phyloP scores from a whole-genome alignment of 1,140 invertebrate genomes.

The Cataglyphis hispanica region DNA sequence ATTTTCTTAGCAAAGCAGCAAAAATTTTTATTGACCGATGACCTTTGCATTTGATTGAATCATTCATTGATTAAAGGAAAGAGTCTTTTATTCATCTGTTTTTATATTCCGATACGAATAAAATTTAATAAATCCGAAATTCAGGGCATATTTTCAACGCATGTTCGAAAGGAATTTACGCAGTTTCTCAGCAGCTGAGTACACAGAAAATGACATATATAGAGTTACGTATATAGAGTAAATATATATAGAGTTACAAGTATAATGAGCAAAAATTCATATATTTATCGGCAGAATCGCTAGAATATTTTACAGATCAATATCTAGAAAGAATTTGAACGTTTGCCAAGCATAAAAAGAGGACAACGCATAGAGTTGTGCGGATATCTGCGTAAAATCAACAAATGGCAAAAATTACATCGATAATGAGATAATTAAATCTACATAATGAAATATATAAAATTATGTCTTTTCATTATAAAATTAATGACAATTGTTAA shows the following conservation, averaged over 20 bases:
- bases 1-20: background rate
- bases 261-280: conserved; percentile 33
- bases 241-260: conserved; percentile 4
- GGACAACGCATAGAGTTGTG: background rate
- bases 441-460: background rate
- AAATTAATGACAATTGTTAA: background rate
- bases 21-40: background rate
- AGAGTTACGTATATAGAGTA: background rate
- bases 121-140: background rate
- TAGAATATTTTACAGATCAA: background rate
- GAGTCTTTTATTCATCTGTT: background rate
- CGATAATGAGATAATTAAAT: background rate
- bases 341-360: background rate
- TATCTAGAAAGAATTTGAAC: background rate
- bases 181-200: conserved; percentile 42
- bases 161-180: conserved; percentile 12
- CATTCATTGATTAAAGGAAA: background rate
- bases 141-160: background rate
- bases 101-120: background rate
- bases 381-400: background rate
- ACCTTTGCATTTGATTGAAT: background rate
- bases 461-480: background rate
- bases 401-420: background rate
- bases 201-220: conserved; percentile 43
- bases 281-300: background rate